phyloP scores from a whole-genome alignment of 2,888 invertebrate species.

The Cetonia aurata region DNA sequence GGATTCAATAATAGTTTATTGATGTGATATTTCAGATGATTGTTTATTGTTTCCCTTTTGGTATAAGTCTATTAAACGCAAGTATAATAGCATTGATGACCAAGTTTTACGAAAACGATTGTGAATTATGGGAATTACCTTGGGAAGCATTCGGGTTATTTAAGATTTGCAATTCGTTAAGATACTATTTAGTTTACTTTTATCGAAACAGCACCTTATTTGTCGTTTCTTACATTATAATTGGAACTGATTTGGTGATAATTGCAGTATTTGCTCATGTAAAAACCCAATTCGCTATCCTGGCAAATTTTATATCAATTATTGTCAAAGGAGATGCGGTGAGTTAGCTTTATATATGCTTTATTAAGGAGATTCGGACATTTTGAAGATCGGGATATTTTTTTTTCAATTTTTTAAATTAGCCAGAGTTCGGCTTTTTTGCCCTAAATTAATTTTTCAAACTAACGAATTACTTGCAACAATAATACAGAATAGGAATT shows the following conservation, averaged over 20 bases:
- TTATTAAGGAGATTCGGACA: too few species aligned
- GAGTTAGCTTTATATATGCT: too few species aligned
- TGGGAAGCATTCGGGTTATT: constrained; percentile 11
- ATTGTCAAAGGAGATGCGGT: too few species aligned
- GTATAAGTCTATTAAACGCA: background rate
- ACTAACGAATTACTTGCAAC: too few species aligned
- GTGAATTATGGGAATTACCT: background rate
- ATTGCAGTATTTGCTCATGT: background rate
- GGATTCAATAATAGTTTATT: too few species aligned
- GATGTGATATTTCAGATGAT: too few species aligned
- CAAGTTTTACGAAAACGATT: background rate
- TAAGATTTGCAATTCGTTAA: background rate
- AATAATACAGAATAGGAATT: too few species aligned
- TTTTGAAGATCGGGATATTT: too few species aligned
- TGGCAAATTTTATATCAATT: background rate
- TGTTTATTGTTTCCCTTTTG: too few species aligned
- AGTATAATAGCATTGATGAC: background rate
- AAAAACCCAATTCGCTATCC: background rate
- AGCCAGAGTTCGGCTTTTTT: too few species aligned
- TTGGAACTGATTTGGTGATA: background rate
- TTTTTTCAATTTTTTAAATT: too few species aligned
- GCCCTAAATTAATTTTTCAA: too few species aligned
- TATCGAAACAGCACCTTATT: background rate
- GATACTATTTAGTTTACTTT: constrained; percentile 1
- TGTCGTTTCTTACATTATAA: background rate